Conservation (phyloP, 2,113 vertebrate genomes). For the Otocyon megalotis region DNA sequence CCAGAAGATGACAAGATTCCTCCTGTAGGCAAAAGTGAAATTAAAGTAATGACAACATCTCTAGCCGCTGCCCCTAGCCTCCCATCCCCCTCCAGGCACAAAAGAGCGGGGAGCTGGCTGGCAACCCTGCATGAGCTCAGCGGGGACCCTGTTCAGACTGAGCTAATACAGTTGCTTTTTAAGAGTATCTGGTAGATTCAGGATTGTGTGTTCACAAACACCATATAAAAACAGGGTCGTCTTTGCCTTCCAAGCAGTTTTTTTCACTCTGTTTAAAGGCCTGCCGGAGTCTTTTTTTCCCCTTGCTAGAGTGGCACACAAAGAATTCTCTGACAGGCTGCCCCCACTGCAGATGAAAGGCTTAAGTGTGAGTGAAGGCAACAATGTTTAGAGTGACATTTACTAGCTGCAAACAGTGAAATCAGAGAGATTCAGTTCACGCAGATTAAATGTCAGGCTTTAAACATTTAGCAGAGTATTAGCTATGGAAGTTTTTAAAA, state of each 20-base stretch:
- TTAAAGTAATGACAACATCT: neutral
- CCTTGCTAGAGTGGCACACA: constrained; percentile 41
- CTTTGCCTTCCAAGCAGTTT: constrained; percentile 57
- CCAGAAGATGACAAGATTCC: constrained; percentile 34
- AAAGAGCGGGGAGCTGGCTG: neutral
- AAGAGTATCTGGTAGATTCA: constrained; percentile 36
- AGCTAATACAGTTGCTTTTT: neutral
- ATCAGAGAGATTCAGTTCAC: constrained; percentile 71
- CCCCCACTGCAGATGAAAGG: constrained; percentile 82
- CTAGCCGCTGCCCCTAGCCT: neutral
- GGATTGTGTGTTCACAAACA: constrained; percentile 52
- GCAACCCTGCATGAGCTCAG: neutral
- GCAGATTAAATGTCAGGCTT: constrained; percentile 84
- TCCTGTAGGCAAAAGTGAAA: constrained; percentile 23
- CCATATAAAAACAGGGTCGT: constrained; percentile 39
- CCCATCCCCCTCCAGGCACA: neutral
- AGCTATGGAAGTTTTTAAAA: constrained; percentile 64
- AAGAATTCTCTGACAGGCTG: constrained; percentile 81
- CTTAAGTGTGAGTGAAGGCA: constrained; percentile 83
- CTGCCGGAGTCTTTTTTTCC: constrained; percentile 21
- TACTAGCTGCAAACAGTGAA: constrained; percentile 82
- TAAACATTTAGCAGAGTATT: constrained; percentile 66
- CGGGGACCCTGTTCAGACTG: neutral
- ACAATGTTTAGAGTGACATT: constrained; percentile 86
- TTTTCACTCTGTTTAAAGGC: constrained; percentile 47